Evolutionary conservation across 2,797 vertebrate genomes (phyloP), one percentile per base, ranked within the genome.

Genomic region (Rhinophrynus dorsalis): DNA sequence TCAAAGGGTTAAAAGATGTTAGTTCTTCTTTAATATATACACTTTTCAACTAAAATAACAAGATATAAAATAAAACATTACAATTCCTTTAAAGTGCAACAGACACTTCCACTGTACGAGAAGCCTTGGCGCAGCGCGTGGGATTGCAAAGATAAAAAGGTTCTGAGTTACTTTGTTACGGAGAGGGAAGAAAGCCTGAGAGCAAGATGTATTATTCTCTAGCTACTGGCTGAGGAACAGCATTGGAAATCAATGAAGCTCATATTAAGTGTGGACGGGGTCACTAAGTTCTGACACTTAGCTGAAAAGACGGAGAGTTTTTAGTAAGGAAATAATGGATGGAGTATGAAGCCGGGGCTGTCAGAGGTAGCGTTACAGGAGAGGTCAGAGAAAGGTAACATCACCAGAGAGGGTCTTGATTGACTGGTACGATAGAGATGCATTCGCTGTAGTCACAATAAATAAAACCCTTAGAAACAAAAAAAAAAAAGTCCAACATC

Each of bases 161-260:
- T 5, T 5, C 38, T n/a, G n/a, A n/a, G 15, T 3, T 40, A 1
- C 15, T 40, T 6, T 40, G 11, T 6, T 35, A 40, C 13, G 2
- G 37, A 5, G 15, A 10, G 3, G 17, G 13, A 3, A 13, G 42
- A 42, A 18, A 29, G 33, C 13, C 32, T 11, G 32, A 68, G 18
- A 68, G 44, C 33, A 20, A 52, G 33, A 42, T 21, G 24, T 6
- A 50, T 47, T 38, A 11, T 38, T 15, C 32, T 35, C 38, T 12
- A 50, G 27, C 48, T 32, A 30, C 17, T 9, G 33, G 10, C 52
- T 38, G 54, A 48, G 27, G 50, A 58, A 35, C 15, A 29, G 30
- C 35, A 61, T 62, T 47, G 58, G 67, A 70, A 70, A 70, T 70
- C 67, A 70, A 70, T 70, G 47, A n/a, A 15, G 13, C 45, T 45